Evolutionary conservation across 2,888 invertebrate species (phyloP), one percentile per base, ranked within the genome.

Genomic region (Lobophora halterata): DNA sequence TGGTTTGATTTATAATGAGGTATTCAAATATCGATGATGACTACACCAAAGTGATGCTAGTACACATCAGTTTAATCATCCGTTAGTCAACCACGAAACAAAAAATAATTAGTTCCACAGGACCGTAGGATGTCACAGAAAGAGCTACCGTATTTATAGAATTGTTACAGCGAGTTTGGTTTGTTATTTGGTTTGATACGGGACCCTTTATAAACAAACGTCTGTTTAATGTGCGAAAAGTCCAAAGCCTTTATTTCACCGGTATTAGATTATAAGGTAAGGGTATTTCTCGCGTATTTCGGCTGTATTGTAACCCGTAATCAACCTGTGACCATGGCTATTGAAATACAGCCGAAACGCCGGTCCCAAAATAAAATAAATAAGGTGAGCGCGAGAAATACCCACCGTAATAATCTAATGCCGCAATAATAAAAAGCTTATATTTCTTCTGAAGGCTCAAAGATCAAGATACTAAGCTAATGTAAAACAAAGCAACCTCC

Each of bases 401-500:
- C n/a, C n/a, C n/a, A n/a, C n/a, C n/a, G n/a, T n/a, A n/a, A n/a
- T n/a, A n/a, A n/a, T n/a, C n/a, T n/a, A n/a, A n/a, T n/a, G n/a
- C n/a, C n/a, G n/a, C n/a, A n/a, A n/a, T n/a, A n/a, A n/a, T n/a
- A n/a, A n/a, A n/a, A n/a, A n/a, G n/a, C n/a, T n/a, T n/a, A n/a
- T n/a, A n/a, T n/a, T n/a, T n/a, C n/a, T n/a, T n/a, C n/a, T n/a
- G n/a, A n/a, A n/a, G n/a, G n/a, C n/a, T n/a, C n/a, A n/a, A n/a
- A n/a, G n/a, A 51, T 45, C 13, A 26, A 71, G 65, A 68, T 68
- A 67, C 52, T 67, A 61, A 65, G 65, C 55, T 77, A 78, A 81
- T 76, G 64, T 70, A 73, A 75, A 78, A 64, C 78, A 80, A 76
- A 75, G 58, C 72, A 61, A 64, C 67, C 65, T 69, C 65, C 56